These are phyloP conservation scores for Dasyurus viverrinus DNA, from an alignment of 2,113 vertebrate genomes.

Conservation along the genomic window DNA sequence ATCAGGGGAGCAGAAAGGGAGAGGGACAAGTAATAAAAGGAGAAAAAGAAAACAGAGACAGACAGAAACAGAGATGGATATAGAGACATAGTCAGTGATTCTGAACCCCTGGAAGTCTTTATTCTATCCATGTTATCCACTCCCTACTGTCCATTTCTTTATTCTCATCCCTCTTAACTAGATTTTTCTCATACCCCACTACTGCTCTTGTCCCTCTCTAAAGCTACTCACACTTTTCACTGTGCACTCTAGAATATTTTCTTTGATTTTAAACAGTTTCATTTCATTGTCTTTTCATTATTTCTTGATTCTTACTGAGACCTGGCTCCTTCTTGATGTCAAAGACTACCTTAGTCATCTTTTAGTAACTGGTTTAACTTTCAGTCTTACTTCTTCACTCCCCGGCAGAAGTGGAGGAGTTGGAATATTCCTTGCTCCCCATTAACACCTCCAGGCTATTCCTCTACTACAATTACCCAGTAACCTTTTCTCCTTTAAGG, in stretches of 20 bases:
- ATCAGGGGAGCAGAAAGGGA: neutral
- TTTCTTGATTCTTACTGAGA: neutral
- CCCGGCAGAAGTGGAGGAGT: neutral
- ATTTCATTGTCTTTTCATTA: neutral
- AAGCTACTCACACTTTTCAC: neutral
- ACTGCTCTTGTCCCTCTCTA: neutral
- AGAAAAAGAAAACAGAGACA: neutral
- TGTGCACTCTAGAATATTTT: neutral
- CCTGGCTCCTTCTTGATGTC: neutral
- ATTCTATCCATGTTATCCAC: neutral
- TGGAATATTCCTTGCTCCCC: neutral
- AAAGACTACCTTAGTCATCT: neutral
- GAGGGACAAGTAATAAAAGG: neutral
- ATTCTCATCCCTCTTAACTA: neutral
- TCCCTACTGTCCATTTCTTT: neutral
- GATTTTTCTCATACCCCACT: neutral
- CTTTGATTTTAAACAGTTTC: neutral
- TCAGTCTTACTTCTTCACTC: neutral
- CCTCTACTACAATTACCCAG: neutral
- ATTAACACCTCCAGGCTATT: neutral
- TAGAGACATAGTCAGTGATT: neutral
- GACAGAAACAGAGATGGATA: too few species aligned
- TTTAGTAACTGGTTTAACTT: neutral
- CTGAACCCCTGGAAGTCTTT: neutral
- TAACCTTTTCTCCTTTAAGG: neutral